Evolutionary conservation across 2,113 vertebrate genomes (phyloP).

Genomic region (Thalassarche chlororhynchos): DNA sequence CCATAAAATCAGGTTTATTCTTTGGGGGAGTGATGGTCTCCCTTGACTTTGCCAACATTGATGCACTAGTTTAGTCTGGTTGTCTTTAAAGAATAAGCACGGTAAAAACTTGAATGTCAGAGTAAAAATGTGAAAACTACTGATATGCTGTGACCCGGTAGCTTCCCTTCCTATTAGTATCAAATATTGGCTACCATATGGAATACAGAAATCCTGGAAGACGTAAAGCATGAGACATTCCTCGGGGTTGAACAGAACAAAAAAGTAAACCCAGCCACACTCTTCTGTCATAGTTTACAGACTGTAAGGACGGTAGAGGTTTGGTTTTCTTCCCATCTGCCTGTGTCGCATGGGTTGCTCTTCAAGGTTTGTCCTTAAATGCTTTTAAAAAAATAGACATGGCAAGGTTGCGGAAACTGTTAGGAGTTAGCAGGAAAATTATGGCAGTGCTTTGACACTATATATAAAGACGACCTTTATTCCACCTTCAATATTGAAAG

Average conservation of each 20-base stretch:
- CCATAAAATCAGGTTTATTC: neutral
- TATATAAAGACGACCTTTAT: neutral
- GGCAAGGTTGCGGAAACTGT: neutral
- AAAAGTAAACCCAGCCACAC: neutral
- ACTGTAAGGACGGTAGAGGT: neutral
- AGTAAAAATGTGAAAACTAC: neutral
- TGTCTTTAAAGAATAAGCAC: neutral
- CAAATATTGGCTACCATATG: neutral
- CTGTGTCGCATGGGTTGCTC: neutral
- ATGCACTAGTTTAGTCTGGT: neutral
- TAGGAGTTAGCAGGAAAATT: neutral
- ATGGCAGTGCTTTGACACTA: neutral
- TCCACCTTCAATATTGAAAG: neutral
- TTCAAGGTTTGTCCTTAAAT: neutral
- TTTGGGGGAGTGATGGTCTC: neutral
- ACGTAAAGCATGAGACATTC: neutral
- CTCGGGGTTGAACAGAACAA: neutral
- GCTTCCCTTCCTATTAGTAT: neutral
- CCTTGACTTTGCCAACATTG: neutral
- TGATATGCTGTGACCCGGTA: neutral
- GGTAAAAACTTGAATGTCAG: neutral
- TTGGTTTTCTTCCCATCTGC: neutral
- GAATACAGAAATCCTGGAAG: neutral
- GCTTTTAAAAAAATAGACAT: neutral
- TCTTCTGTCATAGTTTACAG: neutral